Evolutionary conservation across 2,888 invertebrate genomes (phyloP).

Genomic region (Chloromyia formosa): DNA sequence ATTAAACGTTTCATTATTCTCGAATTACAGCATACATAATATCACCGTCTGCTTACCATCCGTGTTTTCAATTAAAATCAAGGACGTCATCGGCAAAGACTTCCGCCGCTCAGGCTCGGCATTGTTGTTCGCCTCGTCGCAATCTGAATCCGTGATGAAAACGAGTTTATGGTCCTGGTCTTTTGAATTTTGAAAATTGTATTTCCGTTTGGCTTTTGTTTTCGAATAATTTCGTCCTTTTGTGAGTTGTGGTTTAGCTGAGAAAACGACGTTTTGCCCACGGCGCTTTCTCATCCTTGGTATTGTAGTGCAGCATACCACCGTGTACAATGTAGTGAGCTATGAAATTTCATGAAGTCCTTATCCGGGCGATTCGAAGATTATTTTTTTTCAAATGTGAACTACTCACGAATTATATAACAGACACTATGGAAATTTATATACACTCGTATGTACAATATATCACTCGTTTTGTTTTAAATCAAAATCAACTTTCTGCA

Average conservation of each 20-base stretch:
- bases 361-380: no score
- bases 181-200: conserved; percentile 20
- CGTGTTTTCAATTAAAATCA: conserved; percentile 30
- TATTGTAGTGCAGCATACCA: not conserved
- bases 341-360: no score
- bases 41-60: conserved; percentile 24
- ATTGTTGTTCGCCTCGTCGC: not conserved
- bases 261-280: conserved; percentile 1
- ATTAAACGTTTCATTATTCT: no score
- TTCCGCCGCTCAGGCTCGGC: not conserved
- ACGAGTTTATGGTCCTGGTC: not conserved
- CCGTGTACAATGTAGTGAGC: no score
- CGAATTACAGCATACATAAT: no score
- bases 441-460: no score
- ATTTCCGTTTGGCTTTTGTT: conserved; percentile 15
- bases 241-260: conserved; percentile 6
- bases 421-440: no score
- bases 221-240: conserved; percentile 19
- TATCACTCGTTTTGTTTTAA: no score
- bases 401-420: no score
- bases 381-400: no score
- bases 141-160: conserved; percentile 1
- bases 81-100: conserved; percentile 34
- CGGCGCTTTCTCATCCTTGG: conserved; percentile 35
- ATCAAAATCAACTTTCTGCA: no score